phyloP scores from a whole-genome alignment of 2,888 invertebrate genomes.

The Hypselothyrea guttata region DNA sequence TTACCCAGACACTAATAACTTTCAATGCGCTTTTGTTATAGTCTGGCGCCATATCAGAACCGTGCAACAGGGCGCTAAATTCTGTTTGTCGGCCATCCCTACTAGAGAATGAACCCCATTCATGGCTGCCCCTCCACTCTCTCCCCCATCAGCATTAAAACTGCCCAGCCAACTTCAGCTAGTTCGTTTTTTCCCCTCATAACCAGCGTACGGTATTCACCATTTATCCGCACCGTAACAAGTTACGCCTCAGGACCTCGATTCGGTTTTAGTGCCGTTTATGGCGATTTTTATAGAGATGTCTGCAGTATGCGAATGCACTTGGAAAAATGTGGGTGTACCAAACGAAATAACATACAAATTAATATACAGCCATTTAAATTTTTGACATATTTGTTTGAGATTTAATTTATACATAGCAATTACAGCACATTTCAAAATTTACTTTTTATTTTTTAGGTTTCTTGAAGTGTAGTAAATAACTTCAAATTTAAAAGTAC shows the following conservation, averaged over 20 bases:
- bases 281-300: slow-evolving; percentile 42
- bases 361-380: too few relatives aligned
- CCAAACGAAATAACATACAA: too few relatives aligned
- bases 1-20: slow-evolving; percentile 51
- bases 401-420: background rate
- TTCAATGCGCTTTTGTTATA: slow-evolving; percentile 45
- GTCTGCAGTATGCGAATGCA: slow-evolving; percentile 37
- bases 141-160: slow-evolving; percentile 15
- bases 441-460: too few relatives aligned
- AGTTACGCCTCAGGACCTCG: slow-evolving; percentile 58
- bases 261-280: slow-evolving; percentile 56
- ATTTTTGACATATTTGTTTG: background rate
- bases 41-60: slow-evolving; percentile 30
- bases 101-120: background rate
- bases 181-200: slow-evolving; percentile 13
- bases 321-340: too few relatives aligned
- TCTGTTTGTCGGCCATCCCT: slow-evolving; percentile 1
- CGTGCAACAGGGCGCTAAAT: slow-evolving; percentile 55
- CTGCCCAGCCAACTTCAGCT: slow-evolving; percentile 3
- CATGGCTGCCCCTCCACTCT: background rate
- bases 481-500: too few relatives aligned
- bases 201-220: slow-evolving; percentile 18
- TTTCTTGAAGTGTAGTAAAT: slow-evolving; percentile 35
- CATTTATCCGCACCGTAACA: slow-evolving; percentile 68
- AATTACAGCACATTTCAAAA: background rate